phyloP scores from a whole-genome alignment of 1,140 invertebrate species.

The Saccostrea echinata region DNA sequence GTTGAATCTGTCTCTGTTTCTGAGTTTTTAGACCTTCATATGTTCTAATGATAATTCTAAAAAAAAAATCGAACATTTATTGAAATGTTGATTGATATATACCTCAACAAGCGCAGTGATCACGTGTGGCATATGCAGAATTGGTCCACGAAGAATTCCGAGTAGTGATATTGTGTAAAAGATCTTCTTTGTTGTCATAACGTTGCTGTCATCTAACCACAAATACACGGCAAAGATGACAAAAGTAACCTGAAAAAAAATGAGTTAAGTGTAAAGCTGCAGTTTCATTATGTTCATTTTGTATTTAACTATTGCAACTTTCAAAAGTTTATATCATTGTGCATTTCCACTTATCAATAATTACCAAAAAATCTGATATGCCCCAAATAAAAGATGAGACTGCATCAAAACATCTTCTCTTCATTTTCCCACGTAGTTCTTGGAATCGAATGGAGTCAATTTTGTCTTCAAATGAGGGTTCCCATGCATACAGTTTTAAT shows the following conservation, averaged over 20 bases:
- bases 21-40: no score
- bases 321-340: neutral
- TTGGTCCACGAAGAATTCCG: neutral
- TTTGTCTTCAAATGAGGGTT: constrained; percentile 22
- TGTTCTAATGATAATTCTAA: no score
- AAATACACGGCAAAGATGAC: neutral
- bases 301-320: no score
- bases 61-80: no score
- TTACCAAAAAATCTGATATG: constrained; percentile 6
- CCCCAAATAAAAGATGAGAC: neutral
- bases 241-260: constrained; percentile 3
- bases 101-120: neutral
- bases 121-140: neutral
- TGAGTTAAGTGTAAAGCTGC: neutral
- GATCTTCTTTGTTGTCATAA: neutral
- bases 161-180: neutral
- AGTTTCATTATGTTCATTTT: neutral
- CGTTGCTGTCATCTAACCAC: neutral
- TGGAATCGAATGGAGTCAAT: neutral
- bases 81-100: no score
- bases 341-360: neutral
- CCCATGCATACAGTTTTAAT: constrained; percentile 29
- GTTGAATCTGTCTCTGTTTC: neutral
- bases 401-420: neutral
- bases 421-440: neutral